A percentile compares a stretch with the other conserved stretches of the same genome.
These are phyloP conservation scores for Carassius carassius DNA, from an alignment of 2,113 vertebrate species.

Conservation along the genomic window DNA sequence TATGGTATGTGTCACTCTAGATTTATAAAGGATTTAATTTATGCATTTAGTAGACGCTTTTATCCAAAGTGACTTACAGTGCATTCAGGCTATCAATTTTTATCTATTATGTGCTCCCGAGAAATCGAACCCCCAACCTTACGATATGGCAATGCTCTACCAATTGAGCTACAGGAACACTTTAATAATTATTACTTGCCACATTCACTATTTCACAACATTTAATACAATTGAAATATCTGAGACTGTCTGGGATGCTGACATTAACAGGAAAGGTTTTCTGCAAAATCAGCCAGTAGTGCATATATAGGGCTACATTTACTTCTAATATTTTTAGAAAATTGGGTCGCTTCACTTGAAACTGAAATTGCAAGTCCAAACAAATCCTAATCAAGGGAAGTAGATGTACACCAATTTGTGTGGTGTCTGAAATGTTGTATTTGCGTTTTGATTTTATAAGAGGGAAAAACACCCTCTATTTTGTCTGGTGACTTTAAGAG, in stretches of 20 bases:
- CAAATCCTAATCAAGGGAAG: background rate
- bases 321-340: conserved; percentile 1
- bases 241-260: background rate
- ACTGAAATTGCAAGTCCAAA: background rate
- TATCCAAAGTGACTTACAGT: too few species aligned
- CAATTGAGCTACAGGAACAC: too few species aligned
- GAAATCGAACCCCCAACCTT: too few species aligned
- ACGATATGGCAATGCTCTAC: too few species aligned
- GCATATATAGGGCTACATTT: background rate
- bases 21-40: background rate
- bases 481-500: background rate
- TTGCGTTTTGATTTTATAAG: conserved; percentile 3
- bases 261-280: background rate
- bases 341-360: background rate
- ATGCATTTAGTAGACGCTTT: too few species aligned
- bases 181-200: background rate
- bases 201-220: background rate
- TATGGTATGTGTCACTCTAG: conserved; percentile 78
- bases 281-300: background rate
- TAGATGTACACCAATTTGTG: background rate
- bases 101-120: too few species aligned
- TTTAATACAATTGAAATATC: background rate
- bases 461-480: background rate
- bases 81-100: too few species aligned
- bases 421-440: conserved; percentile 3